Percentiles rank a stretch among this genome's conserved stretches.
These are phyloP conservation scores for Heliconius ismenius DNA, from an alignment of 2,888 invertebrate genomes.

Conservation along the genomic window DNA sequence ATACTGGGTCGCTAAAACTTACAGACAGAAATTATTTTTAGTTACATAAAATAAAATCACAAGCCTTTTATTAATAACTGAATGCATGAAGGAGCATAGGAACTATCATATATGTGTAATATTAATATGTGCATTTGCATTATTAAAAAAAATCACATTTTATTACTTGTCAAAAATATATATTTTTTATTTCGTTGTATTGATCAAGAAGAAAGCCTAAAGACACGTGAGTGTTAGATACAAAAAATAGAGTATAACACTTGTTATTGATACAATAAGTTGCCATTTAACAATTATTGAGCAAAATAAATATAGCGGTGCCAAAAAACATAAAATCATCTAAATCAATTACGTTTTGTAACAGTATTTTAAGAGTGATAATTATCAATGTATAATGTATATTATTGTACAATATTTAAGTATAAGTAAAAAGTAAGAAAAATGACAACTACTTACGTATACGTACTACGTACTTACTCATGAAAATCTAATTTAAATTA, in stretches of 20 bases:
- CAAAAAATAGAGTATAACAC: neutral
- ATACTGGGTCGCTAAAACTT: slow-evolving; percentile 35
- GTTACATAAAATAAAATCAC: slow-evolving; percentile 34
- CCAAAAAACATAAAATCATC: too few species aligned
- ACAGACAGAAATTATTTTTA: slow-evolving; percentile 24
- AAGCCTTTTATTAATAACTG: slow-evolving; percentile 33
- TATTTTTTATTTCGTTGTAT: neutral
- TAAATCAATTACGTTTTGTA: too few species aligned
- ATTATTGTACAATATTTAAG: too few species aligned
- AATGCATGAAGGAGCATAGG: neutral
- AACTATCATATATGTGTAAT: slow-evolving; percentile 5
- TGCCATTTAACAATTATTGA: neutral
- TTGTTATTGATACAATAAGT: neutral
- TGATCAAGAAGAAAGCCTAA: too few species aligned
- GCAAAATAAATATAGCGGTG: too few species aligned
- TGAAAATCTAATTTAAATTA: neutral
- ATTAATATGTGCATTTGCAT: neutral
- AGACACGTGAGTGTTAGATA: neutral
- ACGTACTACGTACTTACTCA: too few species aligned
- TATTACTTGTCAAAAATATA: neutral
- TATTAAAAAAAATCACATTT: neutral
- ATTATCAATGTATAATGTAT: too few species aligned
- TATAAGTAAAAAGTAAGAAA: too few species aligned
- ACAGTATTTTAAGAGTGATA: too few species aligned
- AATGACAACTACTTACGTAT: too few species aligned